These are phyloP conservation scores for Macrostomum lignano DNA, from an alignment of 1,140 invertebrate genomes.

Conservation along the genomic window DNA sequence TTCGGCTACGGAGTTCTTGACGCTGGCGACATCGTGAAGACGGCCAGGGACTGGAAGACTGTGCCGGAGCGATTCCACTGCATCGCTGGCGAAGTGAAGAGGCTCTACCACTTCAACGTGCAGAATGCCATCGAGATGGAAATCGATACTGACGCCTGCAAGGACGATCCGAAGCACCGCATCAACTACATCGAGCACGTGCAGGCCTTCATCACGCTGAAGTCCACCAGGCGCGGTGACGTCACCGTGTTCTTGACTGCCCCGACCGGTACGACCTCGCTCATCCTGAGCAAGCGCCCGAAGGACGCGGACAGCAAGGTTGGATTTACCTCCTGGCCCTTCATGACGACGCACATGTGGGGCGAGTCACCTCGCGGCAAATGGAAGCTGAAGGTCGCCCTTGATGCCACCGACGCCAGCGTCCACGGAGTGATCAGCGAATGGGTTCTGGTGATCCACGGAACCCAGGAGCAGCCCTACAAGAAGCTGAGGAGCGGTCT, in stretches of 20 bases:
- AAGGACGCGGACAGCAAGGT: slow-evolving; percentile 84
- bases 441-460: slow-evolving; percentile 88
- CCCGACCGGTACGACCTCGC: slow-evolving; percentile 81
- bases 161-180: slow-evolving; percentile 59
- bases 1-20: slow-evolving; percentile 93
- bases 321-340: slow-evolving; percentile 97
- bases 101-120: slow-evolving; percentile 15
- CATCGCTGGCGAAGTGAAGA: slow-evolving; percentile 52
- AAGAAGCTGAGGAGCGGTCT: neutral
- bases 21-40: slow-evolving; percentile 83
- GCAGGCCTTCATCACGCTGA: slow-evolving; percentile 68
- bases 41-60: slow-evolving; percentile 74
- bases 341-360: slow-evolving; percentile 99
- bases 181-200: slow-evolving; percentile 47
- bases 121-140: slow-evolving; percentile 43
- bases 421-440: slow-evolving; percentile 52
- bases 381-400: slow-evolving; percentile 57
- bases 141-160: slow-evolving; percentile 67
- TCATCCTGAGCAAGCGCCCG: slow-evolving; percentile 72
- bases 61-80: slow-evolving; percentile 86
- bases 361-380: slow-evolving; percentile 80
- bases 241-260: slow-evolving; percentile 76
- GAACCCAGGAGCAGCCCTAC: slow-evolving; percentile 73
- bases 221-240: slow-evolving; percentile 59
- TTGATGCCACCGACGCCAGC: slow-evolving; percentile 26